Percentiles rank a stretch among this genome's conserved stretches.
Conservation (phyloP, 1,140 invertebrate species). For the Rhopalosiphum maidis region DNA sequence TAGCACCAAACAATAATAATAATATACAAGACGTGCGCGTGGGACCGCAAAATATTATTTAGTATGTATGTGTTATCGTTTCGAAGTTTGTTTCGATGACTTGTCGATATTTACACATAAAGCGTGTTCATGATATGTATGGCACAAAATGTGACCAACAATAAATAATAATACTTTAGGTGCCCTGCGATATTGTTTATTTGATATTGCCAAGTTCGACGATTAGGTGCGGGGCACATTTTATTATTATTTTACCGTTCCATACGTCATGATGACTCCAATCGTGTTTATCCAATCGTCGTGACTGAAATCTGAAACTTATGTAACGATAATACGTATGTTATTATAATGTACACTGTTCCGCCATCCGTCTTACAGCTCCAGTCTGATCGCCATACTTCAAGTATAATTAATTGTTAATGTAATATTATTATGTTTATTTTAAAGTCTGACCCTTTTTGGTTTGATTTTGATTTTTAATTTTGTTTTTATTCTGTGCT, state of each 20-base stretch:
- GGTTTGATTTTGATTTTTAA: neutral
- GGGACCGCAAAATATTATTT: neutral
- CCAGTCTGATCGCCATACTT: neutral
- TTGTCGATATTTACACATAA: neutral
- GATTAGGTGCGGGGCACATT: neutral
- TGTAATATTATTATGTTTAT: neutral
- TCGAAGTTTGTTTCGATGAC: neutral
- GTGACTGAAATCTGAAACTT: neutral
- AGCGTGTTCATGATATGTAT: neutral
- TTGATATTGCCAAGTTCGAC: neutral
- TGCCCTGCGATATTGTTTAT: neutral
- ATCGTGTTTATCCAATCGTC: neutral
- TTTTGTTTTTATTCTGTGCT: neutral
- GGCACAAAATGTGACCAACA: neutral
- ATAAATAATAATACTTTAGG: neutral
- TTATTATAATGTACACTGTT: neutral
- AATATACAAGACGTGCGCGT: neutral
- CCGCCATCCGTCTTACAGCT: neutral
- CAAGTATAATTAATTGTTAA: neutral
- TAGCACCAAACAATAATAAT: too few relatives aligned
- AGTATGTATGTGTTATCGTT: neutral
- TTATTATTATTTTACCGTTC: neutral
- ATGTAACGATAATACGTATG: neutral
- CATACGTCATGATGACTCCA: neutral
- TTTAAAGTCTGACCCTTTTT: neutral